These are phyloP conservation scores for Pogonocherus hispidulus DNA, from an alignment of 2,888 invertebrate genomes.

Conservation along the genomic window DNA sequence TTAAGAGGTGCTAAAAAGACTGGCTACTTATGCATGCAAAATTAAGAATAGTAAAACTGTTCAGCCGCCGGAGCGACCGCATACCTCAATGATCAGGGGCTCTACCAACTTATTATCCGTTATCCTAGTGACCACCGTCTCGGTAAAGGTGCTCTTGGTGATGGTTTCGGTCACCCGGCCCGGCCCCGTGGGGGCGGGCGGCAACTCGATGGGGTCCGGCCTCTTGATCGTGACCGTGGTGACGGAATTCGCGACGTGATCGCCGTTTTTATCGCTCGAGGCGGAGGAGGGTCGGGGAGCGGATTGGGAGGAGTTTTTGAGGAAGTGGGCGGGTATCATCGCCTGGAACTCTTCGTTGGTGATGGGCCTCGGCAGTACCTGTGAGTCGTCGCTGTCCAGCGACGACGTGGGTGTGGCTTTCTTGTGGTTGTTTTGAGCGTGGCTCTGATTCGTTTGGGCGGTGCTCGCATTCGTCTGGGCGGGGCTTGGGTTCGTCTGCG, in stretches of 20 bases:
- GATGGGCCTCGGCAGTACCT: slow-evolving; percentile 82
- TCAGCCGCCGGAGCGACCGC: slow-evolving; percentile 60
- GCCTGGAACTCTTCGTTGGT: slow-evolving; percentile 96
- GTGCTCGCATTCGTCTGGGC: background rate
- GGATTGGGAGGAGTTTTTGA: slow-evolving; percentile 66
- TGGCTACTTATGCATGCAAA: slow-evolving; percentile 41
- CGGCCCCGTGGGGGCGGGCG: slow-evolving; percentile 86
- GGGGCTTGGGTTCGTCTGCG: background rate
- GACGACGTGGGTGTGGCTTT: slow-evolving; percentile 70
- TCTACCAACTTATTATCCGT: slow-evolving; percentile 91
- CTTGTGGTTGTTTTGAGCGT: slow-evolving; percentile 64
- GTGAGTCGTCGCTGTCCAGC: slow-evolving; percentile 69
- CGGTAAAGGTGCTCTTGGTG: slow-evolving; percentile 96
- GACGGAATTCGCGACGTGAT: slow-evolving; percentile 68
- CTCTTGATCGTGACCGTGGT: slow-evolving; percentile 91
- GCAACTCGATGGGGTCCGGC: slow-evolving; percentile 78
- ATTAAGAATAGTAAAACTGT: slow-evolving; percentile 32
- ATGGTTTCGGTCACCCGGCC: slow-evolving; percentile 94
- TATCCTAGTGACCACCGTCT: slow-evolving; percentile 93
- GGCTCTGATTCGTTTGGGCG: slow-evolving; percentile 22
- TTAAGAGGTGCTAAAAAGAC: slow-evolving; percentile 20
- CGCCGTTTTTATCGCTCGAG: slow-evolving; percentile 63
- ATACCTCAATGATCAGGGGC: slow-evolving; percentile 92
- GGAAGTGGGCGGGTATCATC: slow-evolving; percentile 94
- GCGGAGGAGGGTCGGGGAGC: slow-evolving; percentile 60